Percentiles rank a stretch among this genome's conserved stretches.
These are phyloP conservation scores for Pollimyrus isidori DNA, from an alignment of 2,113 vertebrate species.

Conservation along the genomic window DNA sequence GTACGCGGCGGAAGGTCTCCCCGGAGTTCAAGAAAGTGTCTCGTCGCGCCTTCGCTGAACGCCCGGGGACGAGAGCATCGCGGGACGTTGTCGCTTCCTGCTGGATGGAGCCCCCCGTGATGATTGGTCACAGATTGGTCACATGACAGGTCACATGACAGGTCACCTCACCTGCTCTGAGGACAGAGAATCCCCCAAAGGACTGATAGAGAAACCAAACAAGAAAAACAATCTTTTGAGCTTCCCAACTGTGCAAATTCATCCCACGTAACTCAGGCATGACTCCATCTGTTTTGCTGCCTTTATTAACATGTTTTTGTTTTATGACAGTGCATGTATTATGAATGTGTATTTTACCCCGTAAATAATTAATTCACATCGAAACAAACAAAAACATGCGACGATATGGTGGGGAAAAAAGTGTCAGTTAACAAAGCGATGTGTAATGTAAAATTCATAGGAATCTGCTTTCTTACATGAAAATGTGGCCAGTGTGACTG, in stretches of 20 bases:
- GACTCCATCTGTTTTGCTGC: background rate
- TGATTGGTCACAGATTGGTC: background rate
- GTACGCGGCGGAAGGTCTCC: too few species aligned
- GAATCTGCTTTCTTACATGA: background rate
- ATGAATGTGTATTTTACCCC: background rate
- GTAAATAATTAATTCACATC: constrained; percentile 2
- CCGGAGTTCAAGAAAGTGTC: too few species aligned
- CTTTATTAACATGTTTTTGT: background rate
- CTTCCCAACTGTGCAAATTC: background rate
- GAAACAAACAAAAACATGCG: background rate
- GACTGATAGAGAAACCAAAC: background rate
- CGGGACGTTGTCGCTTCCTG: background rate
- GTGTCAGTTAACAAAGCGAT: background rate
- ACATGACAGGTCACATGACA: background rate
- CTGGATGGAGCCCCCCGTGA: background rate
- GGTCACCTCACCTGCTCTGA: background rate
- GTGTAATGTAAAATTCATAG: background rate
- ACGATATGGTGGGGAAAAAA: background rate
- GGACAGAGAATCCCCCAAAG: too few species aligned
- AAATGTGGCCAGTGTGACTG: background rate
- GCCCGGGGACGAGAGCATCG: background rate
- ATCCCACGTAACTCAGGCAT: background rate
- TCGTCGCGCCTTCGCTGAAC: too few species aligned
- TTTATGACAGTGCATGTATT: background rate
- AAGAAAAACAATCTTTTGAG: background rate